Base-by-base conservation (phyloP, 53 echinoderm and acorn worm species). In the Temnopleurus reevesii region DNA sequence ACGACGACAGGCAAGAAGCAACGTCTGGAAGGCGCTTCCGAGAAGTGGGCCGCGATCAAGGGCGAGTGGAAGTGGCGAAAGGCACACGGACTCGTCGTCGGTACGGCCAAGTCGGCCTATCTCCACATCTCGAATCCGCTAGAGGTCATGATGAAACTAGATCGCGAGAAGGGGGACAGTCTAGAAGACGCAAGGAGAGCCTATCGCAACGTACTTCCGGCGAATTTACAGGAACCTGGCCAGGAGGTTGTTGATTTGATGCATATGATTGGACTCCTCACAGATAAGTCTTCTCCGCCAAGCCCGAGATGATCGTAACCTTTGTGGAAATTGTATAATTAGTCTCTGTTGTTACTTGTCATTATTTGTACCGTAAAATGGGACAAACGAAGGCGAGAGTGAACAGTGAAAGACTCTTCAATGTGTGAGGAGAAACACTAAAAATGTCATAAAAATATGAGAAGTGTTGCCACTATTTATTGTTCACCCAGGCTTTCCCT, bases 81-180 rank as follows among this genome's bases (percentile, higher is more conserved):
- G 79, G 91, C 90, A 4, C 96, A 96, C 77, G 94, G 89, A n/a
- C 77, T 92, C 17, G 92, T 84, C 12, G 56, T 96, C 7, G 94
- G 91, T 59, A 89, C 89, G 34, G 91, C 96, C 49, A 98, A 96
- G 65, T 94, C 93, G 34, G 99, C 94, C 25, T 98, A 98, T 66
- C 86, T 98, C 59, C 96, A 98, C 83, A 98, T 98, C 23, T 95
- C 99, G 6, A 95, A 98, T 61, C 99, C 99, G 5, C 64, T 98
- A 27, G 99, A 98, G 61, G 96, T 98, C 33, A 94, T 98, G 94
- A 98, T 98, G 99, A 92, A 92, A 55, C 84, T 98, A 53, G 92
- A 94, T 53, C 89, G 91, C 26, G 94, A 98, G 64, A 90, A 91
- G 24, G 95, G 93, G 21, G 94, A 98, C 41, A 94, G 90, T 55